Evolutionary conservation across 2,113 vertebrate genomes (phyloP).

Genomic region (Sigmodon hispidus): DNA sequence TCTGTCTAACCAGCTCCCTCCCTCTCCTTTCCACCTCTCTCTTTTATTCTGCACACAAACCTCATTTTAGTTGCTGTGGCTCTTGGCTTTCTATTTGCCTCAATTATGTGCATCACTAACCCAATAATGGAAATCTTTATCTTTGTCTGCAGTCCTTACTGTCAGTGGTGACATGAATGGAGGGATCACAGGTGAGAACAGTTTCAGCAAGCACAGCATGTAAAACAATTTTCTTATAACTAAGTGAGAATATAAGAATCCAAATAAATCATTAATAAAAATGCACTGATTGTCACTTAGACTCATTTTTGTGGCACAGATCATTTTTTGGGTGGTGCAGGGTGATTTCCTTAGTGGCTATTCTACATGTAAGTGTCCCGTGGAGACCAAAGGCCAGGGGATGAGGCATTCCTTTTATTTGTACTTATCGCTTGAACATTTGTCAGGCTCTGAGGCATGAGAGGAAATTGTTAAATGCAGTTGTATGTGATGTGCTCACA

Average conservation of each 20-base stretch:
- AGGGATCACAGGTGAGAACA: background rate
- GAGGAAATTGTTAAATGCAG: background rate
- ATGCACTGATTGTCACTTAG: background rate
- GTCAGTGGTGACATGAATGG: background rate
- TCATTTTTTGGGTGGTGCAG: background rate
- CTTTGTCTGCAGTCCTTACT: background rate
- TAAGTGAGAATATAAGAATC: background rate
- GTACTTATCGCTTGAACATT: background rate
- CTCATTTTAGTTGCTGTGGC: conserved; percentile 2
- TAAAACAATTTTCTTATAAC: background rate
- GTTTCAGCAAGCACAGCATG: background rate
- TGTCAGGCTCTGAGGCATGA: background rate
- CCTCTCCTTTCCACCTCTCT: no score
- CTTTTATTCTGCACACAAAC: background rate
- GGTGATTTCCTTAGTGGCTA: background rate
- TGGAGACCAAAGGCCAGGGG: background rate
- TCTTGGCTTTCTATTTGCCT: background rate
- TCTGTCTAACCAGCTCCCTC: background rate
- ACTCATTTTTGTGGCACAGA: background rate
- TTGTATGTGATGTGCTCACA: background rate
- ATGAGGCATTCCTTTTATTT: background rate
- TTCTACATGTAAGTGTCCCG: background rate
- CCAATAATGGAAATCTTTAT: background rate
- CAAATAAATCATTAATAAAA: background rate
- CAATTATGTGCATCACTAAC: background rate